Conservation (phyloP, 2,113 vertebrate species). For the Pteronura brasiliensis region DNA sequence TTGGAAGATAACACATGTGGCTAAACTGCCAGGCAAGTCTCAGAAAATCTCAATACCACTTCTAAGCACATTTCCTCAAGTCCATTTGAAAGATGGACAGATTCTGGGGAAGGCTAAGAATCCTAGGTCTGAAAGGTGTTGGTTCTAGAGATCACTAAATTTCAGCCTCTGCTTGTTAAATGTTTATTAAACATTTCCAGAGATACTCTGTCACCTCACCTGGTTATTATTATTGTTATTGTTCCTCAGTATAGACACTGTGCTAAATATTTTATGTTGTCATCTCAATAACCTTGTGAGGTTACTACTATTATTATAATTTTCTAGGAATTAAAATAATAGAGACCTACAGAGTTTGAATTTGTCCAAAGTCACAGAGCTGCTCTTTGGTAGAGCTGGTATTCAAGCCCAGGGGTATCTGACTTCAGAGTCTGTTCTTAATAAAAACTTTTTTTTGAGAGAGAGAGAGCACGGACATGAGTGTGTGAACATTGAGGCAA, state of each 20-base stretch:
- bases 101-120: not conserved
- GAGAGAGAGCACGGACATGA: too few relatives aligned
- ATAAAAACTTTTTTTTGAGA: too few relatives aligned
- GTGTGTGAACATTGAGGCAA: too few relatives aligned
- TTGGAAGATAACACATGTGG: not conserved
- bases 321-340: constrained; percentile 18
- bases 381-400: not conserved
- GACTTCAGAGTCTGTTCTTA: not conserved
- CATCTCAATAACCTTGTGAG: not conserved
- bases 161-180: not conserved
- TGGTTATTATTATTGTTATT: not conserved
- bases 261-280: not conserved
- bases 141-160: not conserved
- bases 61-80: not conserved
- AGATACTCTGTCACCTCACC: not conserved
- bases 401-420: not conserved
- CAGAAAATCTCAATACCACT: not conserved
- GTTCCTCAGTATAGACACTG: not conserved
- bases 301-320: not conserved
- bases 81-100: constrained; percentile 6
- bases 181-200: constrained; percentile 2
- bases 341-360: not conserved
- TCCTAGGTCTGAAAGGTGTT: not conserved
- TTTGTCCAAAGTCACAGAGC: constrained; percentile 1
- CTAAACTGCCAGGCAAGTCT: not conserved